Percentiles rank a stretch among this genome's conserved stretches.
Evolutionary conservation across 2,888 invertebrate species (phyloP).

Genomic region (Heliconius ethilla): DNA sequence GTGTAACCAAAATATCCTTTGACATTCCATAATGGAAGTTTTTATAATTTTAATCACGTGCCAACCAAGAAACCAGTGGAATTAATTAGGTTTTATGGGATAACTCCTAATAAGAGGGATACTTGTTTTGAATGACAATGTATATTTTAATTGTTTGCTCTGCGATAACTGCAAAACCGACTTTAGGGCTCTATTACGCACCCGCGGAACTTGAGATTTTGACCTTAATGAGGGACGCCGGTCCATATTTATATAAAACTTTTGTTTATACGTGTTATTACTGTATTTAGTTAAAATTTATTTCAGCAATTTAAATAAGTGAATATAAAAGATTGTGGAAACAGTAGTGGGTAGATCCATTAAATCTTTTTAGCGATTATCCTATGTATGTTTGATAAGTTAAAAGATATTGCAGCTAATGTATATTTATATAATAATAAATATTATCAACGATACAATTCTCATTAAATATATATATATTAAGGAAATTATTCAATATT

Average conservation of each 20-base stretch:
- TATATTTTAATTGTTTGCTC: slow-evolving; percentile 45
- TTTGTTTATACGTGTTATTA: neutral
- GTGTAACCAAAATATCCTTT: slow-evolving; percentile 1
- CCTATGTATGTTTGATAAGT: no score
- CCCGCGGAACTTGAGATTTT: slow-evolving; percentile 5
- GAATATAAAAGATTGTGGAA: no score
- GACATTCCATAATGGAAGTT: slow-evolving; percentile 36
- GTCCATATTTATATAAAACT: neutral
- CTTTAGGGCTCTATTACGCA: slow-evolving; percentile 21
- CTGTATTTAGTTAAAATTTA: neutral
- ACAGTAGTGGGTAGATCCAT: no score
- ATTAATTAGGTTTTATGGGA: slow-evolving; percentile 70
- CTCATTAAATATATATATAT: no score
- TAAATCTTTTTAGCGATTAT: no score
- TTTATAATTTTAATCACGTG: slow-evolving; percentile 55
- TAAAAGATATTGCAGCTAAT: no score
- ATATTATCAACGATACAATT: no score
- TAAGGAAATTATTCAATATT: no score
- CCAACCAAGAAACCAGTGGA: slow-evolving; percentile 43
- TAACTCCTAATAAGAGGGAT: slow-evolving; percentile 57
- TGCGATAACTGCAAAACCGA: slow-evolving; percentile 20
- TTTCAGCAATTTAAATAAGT: neutral
- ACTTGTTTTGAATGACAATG: slow-evolving; percentile 48
- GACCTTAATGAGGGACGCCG: slow-evolving; percentile 7
- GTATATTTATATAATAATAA: no score